These are phyloP conservation scores for Drosophila barbarae DNA, from an alignment of 2,888 invertebrate genomes.

Conservation along the genomic window DNA sequence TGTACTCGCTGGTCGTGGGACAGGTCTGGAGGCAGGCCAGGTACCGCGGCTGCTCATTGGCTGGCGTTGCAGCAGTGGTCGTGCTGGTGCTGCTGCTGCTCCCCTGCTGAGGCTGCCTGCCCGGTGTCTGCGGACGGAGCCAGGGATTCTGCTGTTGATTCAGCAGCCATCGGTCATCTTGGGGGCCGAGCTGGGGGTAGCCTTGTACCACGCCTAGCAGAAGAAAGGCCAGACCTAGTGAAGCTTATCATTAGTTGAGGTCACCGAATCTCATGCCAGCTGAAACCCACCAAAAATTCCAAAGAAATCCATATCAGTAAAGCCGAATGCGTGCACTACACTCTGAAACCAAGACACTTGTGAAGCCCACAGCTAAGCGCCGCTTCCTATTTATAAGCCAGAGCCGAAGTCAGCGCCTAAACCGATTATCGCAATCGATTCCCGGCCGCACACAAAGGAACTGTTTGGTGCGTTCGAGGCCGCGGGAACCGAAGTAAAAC, in stretches of 20 bases:
- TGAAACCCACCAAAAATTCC: conserved; percentile 5
- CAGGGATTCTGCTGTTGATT: conserved; percentile 6
- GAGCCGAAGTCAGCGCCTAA: not conserved
- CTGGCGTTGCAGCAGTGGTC: conserved; percentile 46
- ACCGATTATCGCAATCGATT: conserved; percentile 10
- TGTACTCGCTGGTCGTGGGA: conserved; percentile 76
- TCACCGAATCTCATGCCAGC: not conserved
- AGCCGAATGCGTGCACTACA: conserved; percentile 1
- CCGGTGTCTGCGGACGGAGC: conserved; percentile 4
- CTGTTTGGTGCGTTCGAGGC: conserved; percentile 2
- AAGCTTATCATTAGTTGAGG: not conserved
- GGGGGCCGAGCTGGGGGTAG: conserved; percentile 4
- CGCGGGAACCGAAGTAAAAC: conserved; percentile 6
- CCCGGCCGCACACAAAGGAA: conserved; percentile 6
- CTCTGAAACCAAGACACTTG: conserved; percentile 9
- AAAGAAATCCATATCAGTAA: conserved; percentile 3
- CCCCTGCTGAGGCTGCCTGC: not conserved
- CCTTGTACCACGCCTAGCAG: not conserved
- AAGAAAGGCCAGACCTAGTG: not conserved
- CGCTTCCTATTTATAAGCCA: conserved; percentile 10
- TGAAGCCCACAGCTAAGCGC: not conserved
- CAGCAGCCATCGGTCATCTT: not conserved
- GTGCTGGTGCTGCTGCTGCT: conserved; percentile 3
- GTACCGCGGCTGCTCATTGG: conserved; percentile 63
- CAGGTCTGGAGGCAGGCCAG: conserved; percentile 66